Percentiles rank a stretch among this genome's conserved stretches.
phyloP scores from a whole-genome alignment of 2,113 vertebrate species.

The Lycaon pictus region DNA sequence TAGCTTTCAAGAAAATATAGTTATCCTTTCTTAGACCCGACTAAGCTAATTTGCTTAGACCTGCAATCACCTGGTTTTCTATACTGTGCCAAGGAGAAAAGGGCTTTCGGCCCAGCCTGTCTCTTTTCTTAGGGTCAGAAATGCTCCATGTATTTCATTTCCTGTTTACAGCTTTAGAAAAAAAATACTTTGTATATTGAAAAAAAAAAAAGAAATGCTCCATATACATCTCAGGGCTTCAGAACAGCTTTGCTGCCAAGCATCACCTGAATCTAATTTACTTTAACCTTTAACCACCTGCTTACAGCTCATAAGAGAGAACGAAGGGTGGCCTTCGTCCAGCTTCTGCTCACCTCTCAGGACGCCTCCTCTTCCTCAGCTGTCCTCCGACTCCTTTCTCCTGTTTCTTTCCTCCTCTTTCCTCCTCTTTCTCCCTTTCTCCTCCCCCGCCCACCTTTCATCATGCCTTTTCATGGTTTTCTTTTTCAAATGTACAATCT shows the following conservation, averaged over 20 bases:
- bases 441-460: not conserved
- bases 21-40: not conserved
- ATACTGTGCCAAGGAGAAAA: not conserved
- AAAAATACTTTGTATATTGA: too few species aligned
- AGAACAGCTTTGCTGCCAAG: not conserved
- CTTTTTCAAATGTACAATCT: not conserved
- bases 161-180: too few species aligned
- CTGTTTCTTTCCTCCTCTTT: too few species aligned
- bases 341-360: not conserved
- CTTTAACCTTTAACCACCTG: not conserved
- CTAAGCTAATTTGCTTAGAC: not conserved
- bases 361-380: not conserved
- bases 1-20: not conserved
- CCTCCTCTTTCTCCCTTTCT: not conserved
- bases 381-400: not conserved
- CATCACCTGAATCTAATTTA: not conserved
- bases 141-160: too few species aligned
- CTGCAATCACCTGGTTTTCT: not conserved
- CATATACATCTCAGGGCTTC: not conserved
- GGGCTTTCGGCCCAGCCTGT: not conserved
- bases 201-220: too few species aligned
- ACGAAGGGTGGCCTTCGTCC: not conserved
- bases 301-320: not conserved
- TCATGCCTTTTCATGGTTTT: not conserved
- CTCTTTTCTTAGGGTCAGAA: not conserved